Conservation (phyloP, 2,888 invertebrate species). For the Cataglyphis livida region DNA sequence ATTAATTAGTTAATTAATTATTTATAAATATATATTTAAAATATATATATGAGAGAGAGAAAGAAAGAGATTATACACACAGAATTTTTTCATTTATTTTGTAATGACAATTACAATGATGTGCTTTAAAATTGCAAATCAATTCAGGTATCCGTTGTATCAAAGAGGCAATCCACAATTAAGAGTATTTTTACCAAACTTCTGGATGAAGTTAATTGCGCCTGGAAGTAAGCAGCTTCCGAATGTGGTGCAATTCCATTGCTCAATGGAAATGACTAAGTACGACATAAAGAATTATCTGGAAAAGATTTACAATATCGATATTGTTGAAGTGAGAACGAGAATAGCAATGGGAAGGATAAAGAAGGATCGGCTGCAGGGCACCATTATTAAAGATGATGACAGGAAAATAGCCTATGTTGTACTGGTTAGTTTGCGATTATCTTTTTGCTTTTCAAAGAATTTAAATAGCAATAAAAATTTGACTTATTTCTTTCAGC, state of each 20-base stretch:
- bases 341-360: constrained; percentile 91
- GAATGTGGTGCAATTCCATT: constrained; percentile 95
- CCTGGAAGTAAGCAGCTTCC: constrained; percentile 89
- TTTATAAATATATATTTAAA: not conserved
- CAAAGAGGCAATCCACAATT: constrained; percentile 97
- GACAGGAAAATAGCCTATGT: constrained; percentile 94
- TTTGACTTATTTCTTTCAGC: constrained; percentile 86
- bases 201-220: constrained; percentile 97
- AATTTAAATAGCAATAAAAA: not conserved
- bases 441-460: not conserved
- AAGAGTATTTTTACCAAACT: constrained; percentile 96
- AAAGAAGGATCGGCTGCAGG: constrained; percentile 87
- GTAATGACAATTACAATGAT: not conserved
- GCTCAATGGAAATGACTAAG: constrained; percentile 97
- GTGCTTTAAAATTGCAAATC: not conserved
- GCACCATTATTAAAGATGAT: constrained; percentile 92
- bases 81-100: not conserved
- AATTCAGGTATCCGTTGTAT: constrained; percentile 94
- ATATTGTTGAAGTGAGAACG: constrained; percentile 92
- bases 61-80: not conserved
- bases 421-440: constrained; percentile 88
- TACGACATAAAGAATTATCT: constrained; percentile 96
- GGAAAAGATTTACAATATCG: constrained; percentile 97
- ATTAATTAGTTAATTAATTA: not conserved
- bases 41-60: not conserved